These are phyloP conservation scores for Ancistrus triradiatus DNA, from an alignment of 2,113 vertebrate genomes.

Conservation along the genomic window DNA sequence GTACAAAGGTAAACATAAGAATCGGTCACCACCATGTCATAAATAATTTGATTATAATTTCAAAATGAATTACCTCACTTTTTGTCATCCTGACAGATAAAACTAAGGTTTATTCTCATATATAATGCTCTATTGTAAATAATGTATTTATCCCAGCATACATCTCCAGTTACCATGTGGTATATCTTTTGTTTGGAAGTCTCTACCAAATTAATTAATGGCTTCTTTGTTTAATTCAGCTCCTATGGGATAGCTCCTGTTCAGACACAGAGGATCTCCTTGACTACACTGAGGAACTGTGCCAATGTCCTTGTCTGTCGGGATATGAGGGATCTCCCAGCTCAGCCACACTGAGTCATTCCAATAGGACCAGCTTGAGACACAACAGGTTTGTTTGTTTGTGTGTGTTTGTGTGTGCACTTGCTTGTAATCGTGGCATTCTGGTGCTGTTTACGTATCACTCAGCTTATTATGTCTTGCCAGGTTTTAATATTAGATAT, in stretches of 20 bases:
- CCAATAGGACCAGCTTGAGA: slow-evolving; percentile 23
- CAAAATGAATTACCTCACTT: too few species aligned
- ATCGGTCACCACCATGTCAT: too few species aligned
- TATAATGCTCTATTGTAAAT: too few species aligned
- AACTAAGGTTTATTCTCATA: too few species aligned
- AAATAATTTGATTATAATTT: too few species aligned
- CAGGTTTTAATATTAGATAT: neutral
- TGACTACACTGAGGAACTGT: slow-evolving; percentile 12
- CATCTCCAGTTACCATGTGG: too few species aligned
- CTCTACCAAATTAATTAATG: slow-evolving; percentile 11
- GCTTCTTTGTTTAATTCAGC: slow-evolving; percentile 10
- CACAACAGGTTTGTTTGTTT: slow-evolving; percentile 27
- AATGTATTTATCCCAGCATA: too few species aligned
- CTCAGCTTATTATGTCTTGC: neutral
- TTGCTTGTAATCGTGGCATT: neutral
- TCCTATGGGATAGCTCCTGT: slow-evolving; percentile 24
- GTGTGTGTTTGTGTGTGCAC: slow-evolving; percentile 12
- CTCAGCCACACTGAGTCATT: slow-evolving; percentile 12
- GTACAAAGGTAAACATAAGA: too few species aligned
- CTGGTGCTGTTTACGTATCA: neutral
- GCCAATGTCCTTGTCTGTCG: neutral
- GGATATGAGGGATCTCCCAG: slow-evolving; percentile 28
- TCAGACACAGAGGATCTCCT: slow-evolving; percentile 36
- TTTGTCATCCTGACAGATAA: too few species aligned
- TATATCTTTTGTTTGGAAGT: too few species aligned